Evolutionary conservation across 2,113 vertebrate species (phyloP), one percentile per base, ranked within the genome.

Genomic region (Platysternon megacephalum): DNA sequence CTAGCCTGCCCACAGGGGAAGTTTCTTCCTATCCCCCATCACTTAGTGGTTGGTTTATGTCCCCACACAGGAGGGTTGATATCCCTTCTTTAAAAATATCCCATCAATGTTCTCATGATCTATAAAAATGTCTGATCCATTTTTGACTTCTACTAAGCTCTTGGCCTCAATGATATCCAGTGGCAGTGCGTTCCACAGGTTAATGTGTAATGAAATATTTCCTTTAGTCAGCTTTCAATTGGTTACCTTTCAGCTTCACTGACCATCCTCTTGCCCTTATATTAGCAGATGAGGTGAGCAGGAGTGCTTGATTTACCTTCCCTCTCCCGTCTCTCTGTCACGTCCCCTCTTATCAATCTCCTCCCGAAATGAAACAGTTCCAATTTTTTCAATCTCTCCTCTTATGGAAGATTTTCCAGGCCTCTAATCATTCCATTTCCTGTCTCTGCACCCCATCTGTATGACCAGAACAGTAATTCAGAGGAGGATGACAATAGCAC

Each of bases 371-470:
- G 19, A 72, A 72, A 72, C 65, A 72, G 19, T 39, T 39, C 56
- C 28, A 0, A 0, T 48, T 86, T 35, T 46, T 5, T 61, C 51
- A 19, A 19, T 8, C 28, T 22, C 19, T 35, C 42, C 2, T 6
- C 21, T 13, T 87, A 2, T 29, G 22, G 74, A 78, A 44, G 44
- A 11, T 44, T 78, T 78, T 16, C 22, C 22, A 78, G 74, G 74
- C 42, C 42, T 78, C 74, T 26, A 10, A 76, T 76, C 72, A 76
- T 76, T 26, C 74, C 22, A 5, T 78, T 26, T 44, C 42, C 42
- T n/a, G 14, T 28, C 39, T 53, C 8, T 46, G 8, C 22, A 44
- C 28, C 21, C 14, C 46, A 87, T 51, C 14, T 39, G 19, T 39
- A 83, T 26, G 11, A 29, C 28, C 46, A 21, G 56, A 46, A 61